phyloP scores from a whole-genome alignment of 2,888 invertebrate genomes.

The Ischnura elegans region DNA sequence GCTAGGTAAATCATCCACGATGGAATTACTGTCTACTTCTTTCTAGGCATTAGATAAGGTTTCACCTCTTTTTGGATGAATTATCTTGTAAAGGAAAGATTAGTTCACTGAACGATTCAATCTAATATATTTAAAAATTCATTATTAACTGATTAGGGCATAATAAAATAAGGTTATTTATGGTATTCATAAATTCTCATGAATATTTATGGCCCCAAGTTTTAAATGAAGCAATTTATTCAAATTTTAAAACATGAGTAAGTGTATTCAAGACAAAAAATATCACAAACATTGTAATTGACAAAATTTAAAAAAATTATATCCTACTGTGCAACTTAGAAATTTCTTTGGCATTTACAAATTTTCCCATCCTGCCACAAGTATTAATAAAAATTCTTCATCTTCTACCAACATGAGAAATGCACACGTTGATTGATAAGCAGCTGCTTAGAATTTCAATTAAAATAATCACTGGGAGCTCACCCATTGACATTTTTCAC shows the following conservation, averaged over 20 bases:
- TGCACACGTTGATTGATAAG: not conserved
- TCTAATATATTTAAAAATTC: not conserved
- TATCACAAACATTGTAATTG: slow-evolving; percentile 63
- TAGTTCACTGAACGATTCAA: not conserved
- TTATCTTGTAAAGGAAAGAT: not conserved
- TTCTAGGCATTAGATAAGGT: not conserved
- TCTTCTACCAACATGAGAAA: not conserved
- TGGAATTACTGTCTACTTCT: not conserved
- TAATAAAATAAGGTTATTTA: slow-evolving; percentile 27
- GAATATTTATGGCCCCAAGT: slow-evolving; percentile 49
- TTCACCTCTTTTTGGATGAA: not conserved
- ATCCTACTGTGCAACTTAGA: slow-evolving; percentile 45
- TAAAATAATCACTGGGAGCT: not conserved
- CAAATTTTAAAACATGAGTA: slow-evolving; percentile 44
- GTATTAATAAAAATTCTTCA: not conserved
- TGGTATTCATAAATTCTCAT: not conserved
- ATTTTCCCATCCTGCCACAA: not conserved
- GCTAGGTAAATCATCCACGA: not conserved
- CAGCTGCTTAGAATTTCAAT: slow-evolving; percentile 15
- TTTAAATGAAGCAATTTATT: slow-evolving; percentile 51
- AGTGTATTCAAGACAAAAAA: slow-evolving; percentile 42
- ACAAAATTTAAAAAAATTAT: slow-evolving; percentile 48
- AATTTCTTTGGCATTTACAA: slow-evolving; percentile 36
- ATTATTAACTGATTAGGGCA: not conserved
- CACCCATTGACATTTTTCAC: not conserved